Conservation (phyloP, 2,888 invertebrate genomes). For the Zhengitettix transpicula region DNA sequence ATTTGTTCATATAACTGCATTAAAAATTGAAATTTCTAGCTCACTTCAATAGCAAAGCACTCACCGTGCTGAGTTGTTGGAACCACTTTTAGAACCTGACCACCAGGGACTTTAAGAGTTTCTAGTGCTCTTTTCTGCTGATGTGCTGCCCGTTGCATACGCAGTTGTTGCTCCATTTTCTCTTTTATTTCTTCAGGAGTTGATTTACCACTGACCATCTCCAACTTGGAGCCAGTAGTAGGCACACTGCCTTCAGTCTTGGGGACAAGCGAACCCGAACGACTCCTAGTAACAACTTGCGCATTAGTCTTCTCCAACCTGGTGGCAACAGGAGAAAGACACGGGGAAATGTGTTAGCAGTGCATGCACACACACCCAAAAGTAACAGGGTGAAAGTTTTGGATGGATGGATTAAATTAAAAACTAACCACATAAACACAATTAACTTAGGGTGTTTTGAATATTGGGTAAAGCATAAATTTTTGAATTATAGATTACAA, state of each 20-base stretch:
- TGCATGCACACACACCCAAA: constrained; percentile 1
- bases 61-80: constrained; percentile 38
- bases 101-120: constrained; percentile 25
- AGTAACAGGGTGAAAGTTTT: too few species aligned
- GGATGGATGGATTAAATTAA: too few species aligned
- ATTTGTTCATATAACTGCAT: too few species aligned
- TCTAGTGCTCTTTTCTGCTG: constrained; percentile 71
- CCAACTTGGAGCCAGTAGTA: constrained; percentile 16
- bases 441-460: too few species aligned
- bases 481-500: too few species aligned
- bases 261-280: constrained; percentile 43
- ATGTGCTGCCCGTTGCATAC: constrained; percentile 74
- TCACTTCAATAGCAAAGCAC: background rate
- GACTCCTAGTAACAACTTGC: constrained; percentile 64
- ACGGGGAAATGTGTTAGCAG: constrained; percentile 6
- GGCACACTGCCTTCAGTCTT: constrained; percentile 19
- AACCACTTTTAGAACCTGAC: constrained; percentile 35
- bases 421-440: too few species aligned
- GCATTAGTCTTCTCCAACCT: constrained; percentile 52
- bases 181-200: constrained; percentile 66
- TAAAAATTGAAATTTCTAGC: too few species aligned
- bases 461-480: too few species aligned
- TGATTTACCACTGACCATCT: constrained; percentile 36
- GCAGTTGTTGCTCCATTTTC: constrained; percentile 80
- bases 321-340: constrained; percentile 10